These are phyloP conservation scores for Papilio protenor DNA, from an alignment of 2,888 invertebrate species.

Conservation along the genomic window DNA sequence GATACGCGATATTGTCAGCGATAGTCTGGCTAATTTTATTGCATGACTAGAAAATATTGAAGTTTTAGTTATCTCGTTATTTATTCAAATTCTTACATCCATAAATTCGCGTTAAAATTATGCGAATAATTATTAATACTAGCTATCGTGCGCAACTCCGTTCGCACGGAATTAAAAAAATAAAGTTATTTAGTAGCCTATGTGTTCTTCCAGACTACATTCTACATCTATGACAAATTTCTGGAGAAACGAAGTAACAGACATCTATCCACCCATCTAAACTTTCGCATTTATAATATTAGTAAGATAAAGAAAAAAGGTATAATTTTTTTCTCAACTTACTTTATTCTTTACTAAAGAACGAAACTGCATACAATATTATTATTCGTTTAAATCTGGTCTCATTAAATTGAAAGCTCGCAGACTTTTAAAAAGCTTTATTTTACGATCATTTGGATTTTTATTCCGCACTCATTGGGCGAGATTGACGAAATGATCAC, in stretches of 20 bases:
- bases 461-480: conserved; percentile 31
- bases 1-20: background rate
- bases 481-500: conserved; percentile 20
- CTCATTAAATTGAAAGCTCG: conserved; percentile 38
- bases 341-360: background rate
- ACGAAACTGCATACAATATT: conserved; percentile 19
- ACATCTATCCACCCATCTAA: too few relatives aligned
- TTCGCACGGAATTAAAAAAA: too few relatives aligned
- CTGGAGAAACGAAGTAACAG: too few relatives aligned
- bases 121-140: too few relatives aligned
- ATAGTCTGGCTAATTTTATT: background rate
- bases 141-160: too few relatives aligned
- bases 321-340: background rate
- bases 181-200: too few relatives aligned
- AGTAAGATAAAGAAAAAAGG: background rate
- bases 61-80: background rate
- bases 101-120: too few relatives aligned
- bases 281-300: too few relatives aligned
- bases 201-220: too few relatives aligned
- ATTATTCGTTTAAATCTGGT: conserved; percentile 22
- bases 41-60: background rate
- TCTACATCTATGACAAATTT: too few relatives aligned
- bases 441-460: conserved; percentile 39
- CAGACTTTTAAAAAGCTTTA: conserved; percentile 30
- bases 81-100: too few relatives aligned